A percentile compares a stretch with the other conserved stretches of the same genome.
These are phyloP conservation scores for Acyrthosiphon pisum DNA, from an alignment of 1,140 invertebrate genomes.

Conservation along the genomic window DNA sequence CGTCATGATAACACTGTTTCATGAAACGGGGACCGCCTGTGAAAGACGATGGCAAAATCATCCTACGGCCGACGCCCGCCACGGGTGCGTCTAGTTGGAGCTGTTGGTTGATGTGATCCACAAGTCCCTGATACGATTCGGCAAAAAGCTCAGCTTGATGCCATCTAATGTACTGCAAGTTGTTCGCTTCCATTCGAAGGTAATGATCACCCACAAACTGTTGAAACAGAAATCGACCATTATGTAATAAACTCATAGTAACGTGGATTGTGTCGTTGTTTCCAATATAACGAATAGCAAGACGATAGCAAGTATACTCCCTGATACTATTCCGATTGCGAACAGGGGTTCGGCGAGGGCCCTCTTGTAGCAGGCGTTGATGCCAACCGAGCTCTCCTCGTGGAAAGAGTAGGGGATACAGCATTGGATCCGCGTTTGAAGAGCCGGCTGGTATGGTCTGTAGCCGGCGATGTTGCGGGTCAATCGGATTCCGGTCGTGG, in stretches of 20 bases:
- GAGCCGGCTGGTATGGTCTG: no score
- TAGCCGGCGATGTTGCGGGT: no score
- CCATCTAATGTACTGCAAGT: constrained; percentile 1
- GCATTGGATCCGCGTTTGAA: no score
- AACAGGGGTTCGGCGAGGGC: no score
- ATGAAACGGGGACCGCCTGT: constrained; percentile 64
- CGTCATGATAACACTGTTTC: constrained; percentile 62
- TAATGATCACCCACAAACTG: background rate
- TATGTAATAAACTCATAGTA: no score
- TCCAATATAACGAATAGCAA: background rate
- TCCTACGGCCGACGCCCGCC: constrained; percentile 57
- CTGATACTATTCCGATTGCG: background rate
- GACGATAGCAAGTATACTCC: background rate
- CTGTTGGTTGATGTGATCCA: background rate
- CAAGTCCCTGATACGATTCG: constrained; percentile 61
- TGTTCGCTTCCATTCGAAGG: background rate
- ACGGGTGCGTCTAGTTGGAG: background rate
- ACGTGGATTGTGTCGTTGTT: background rate
- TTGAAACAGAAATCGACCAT: no score
- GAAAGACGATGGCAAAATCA: constrained; percentile 65
- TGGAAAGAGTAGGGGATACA: no score
- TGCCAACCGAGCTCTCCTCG: no score
- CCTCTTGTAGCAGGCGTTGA: no score
- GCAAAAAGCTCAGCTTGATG: constrained; percentile 63
- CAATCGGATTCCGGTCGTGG: no score